These are phyloP conservation scores for Xerus rutilus DNA, from an alignment of 2,797 vertebrate species.

Conservation along the genomic window DNA sequence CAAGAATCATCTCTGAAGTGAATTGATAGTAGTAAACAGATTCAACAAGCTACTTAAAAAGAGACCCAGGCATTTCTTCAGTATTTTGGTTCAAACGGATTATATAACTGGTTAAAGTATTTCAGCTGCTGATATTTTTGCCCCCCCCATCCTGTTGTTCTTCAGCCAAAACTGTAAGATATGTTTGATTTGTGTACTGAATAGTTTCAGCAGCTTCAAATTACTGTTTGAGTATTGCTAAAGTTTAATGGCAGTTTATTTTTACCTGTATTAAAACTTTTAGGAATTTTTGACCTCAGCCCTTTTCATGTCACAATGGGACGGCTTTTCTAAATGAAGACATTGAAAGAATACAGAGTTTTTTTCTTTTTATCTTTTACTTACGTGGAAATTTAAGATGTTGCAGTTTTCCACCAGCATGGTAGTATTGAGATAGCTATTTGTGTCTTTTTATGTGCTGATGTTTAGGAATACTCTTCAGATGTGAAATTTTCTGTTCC, in stretches of 20 bases:
- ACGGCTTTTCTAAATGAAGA: conserved; percentile 86
- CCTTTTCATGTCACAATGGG: conserved; percentile 69
- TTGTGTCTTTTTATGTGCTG: conserved; percentile 66
- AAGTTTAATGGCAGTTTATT: conserved; percentile 83
- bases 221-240: conserved; percentile 72
- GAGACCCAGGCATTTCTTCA: conserved; percentile 50
- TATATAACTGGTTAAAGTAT: conserved; percentile 78
- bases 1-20: conserved; percentile 67
- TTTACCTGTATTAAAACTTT: conserved; percentile 62
- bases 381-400: conserved; percentile 84
- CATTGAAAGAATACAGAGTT: conserved; percentile 67
- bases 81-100: conserved; percentile 77
- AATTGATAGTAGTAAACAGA: conserved; percentile 64
- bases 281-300: conserved; percentile 66
- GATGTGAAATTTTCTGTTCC: conserved; percentile 84
- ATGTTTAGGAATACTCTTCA: conserved; percentile 79
- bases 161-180: conserved; percentile 65
- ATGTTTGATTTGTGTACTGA: conserved; percentile 69
- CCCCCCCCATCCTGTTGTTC: conserved; percentile 45
- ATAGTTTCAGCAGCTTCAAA: conserved; percentile 76
- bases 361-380: conserved; percentile 80
- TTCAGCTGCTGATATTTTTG: conserved; percentile 62
- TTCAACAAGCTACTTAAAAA: conserved; percentile 53
- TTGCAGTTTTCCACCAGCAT: conserved; percentile 76
- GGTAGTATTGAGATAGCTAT: conserved; percentile 86